A percentile compares a stretch with the other conserved stretches of the same genome.
Conservation (phyloP, 1,140 invertebrate genomes). For the Phocides pigmalion region DNA sequence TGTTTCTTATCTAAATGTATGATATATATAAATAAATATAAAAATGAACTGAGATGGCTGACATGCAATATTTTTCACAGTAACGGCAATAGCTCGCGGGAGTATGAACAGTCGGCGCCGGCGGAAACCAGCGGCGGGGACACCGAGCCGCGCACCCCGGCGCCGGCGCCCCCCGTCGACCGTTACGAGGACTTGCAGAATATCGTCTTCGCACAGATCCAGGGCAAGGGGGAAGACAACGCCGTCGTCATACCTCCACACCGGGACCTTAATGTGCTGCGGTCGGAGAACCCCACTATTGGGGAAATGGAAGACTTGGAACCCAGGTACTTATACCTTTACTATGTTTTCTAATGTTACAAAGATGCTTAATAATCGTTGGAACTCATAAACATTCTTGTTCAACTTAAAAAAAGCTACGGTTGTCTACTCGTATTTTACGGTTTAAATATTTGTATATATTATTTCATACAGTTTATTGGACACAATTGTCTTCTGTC, state of each 20-base stretch:
- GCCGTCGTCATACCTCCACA: constrained; percentile 84
- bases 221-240: constrained; percentile 68
- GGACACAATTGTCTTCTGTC: too few species aligned
- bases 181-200: constrained; percentile 75
- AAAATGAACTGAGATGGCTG: too few species aligned
- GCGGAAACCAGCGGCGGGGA: constrained; percentile 65
- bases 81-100: constrained; percentile 66
- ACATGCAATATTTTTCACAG: constrained; percentile 39
- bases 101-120: constrained; percentile 73
- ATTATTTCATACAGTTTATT: too few species aligned
- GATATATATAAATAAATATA: too few species aligned
- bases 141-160: constrained; percentile 61
- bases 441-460: too few species aligned
- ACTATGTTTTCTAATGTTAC: too few species aligned
- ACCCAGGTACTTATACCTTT: constrained; percentile 84
- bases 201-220: constrained; percentile 64
- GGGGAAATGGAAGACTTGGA: constrained; percentile 86
- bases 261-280: constrained; percentile 78
- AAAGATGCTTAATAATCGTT: too few species aligned
- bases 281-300: constrained; percentile 86
- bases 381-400: too few species aligned
- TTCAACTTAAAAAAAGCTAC: too few species aligned
- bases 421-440: too few species aligned
- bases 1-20: too few species aligned
- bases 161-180: constrained; percentile 60